Conservation (phyloP, 1,140 invertebrate genomes). For the Papilio aristodemus region DNA sequence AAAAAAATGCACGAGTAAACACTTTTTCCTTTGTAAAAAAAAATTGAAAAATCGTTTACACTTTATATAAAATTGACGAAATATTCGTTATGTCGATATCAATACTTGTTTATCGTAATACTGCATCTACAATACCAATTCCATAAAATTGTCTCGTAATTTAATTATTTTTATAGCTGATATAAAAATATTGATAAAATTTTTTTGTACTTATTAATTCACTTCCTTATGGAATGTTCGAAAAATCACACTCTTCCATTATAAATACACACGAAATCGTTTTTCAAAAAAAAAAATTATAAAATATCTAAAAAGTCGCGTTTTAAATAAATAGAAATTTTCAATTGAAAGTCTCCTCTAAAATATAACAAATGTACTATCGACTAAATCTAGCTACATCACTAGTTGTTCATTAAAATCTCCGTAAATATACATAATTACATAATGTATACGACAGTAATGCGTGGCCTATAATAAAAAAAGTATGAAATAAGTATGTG, state of each 20-base stretch:
- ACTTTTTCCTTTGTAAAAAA: slow-evolving; percentile 37
- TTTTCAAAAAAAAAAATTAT: slow-evolving; percentile 49
- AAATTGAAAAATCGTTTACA: slow-evolving; percentile 49
- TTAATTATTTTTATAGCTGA: slow-evolving; percentile 49
- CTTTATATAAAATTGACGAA: slow-evolving; percentile 59
- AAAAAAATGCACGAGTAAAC: slow-evolving; percentile 55
- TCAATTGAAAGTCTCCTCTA: slow-evolving; percentile 49
- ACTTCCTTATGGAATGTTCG: slow-evolving; percentile 76
- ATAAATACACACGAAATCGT: slow-evolving; percentile 62
- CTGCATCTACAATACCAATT: slow-evolving; percentile 65
- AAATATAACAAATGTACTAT: slow-evolving; percentile 54
- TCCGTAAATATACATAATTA: slow-evolving; percentile 58
- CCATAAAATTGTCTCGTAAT: slow-evolving; percentile 56
- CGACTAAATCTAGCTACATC: slow-evolving; percentile 53
- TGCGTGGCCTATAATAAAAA: slow-evolving; percentile 26
- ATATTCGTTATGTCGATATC: slow-evolving; percentile 44
- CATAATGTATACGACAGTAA: slow-evolving; percentile 37
- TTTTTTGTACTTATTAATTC: slow-evolving; percentile 77
- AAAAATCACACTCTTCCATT: slow-evolving; percentile 67
- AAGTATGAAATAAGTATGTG: not conserved
- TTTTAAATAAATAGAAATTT: slow-evolving; percentile 70
- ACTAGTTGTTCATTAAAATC: slow-evolving; percentile 59
- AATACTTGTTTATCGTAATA: slow-evolving; percentile 70
- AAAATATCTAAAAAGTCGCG: slow-evolving; percentile 57
- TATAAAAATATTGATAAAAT: slow-evolving; percentile 75